Base-by-base conservation (phyloP, 2,888 invertebrate species). In the Tethea ocularis region DNA sequence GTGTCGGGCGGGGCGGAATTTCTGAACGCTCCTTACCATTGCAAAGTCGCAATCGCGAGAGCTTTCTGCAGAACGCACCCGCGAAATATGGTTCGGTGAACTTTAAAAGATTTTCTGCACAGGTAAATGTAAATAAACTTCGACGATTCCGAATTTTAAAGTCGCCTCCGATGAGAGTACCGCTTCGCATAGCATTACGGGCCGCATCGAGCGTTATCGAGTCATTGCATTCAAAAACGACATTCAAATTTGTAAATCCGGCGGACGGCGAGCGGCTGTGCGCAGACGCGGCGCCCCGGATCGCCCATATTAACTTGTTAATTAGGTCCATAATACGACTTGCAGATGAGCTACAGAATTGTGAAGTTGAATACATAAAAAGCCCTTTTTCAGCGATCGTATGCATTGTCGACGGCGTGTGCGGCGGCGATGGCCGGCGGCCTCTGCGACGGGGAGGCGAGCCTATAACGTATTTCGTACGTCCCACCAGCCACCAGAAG, bases 301-400 rank as follows among this genome's bases (percentile, higher is more conserved):
- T 95, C 95, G 94, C 95, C 96, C 96, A 95, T 96, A 96, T 96
- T 96, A 96, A 96, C 96, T 96, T 96, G 96, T 96, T 96, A 96
- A 96, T 96, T 96, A 96, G 96, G 95, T 95, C 95, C 95, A 96
- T 96, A 96, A 96, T 96, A 96, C 95, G 96, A 96, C 96, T 96
- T 96, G 96, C 96, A 96, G 96, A 96, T 96, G 96, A 96, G 96
- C 93, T 91, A 92, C 93, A 81, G 93, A 94, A 93, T 94, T 94
- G 92, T 90, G 88, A 94, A 94, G 94, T 94, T 93, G 95, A 95
- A 95, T 95, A 95, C 88, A 88, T 93, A 93, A 95, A 95, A 95
- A 95, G 94, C 94, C 94, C 94, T 94, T 94, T 94, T 94, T 94
- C 94, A 94, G 94, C 91, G 94, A 87, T 88, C 86, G 86, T 82